Base-by-base conservation (phyloP, 2,888 invertebrate species). In the Thymelicus lineola region DNA sequence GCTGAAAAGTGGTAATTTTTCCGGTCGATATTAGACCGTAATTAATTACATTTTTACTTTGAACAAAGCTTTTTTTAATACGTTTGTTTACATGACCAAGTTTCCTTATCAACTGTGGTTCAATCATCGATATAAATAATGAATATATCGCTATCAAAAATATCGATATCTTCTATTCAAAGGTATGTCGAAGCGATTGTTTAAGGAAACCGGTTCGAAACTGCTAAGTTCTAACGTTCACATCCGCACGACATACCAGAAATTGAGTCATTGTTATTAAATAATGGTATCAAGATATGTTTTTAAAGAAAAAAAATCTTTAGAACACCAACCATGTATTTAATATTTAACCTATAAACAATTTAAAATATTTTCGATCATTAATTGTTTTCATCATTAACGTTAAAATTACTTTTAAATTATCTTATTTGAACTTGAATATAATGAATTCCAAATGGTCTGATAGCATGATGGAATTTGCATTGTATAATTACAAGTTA, bases 151-250 rank as follows among this genome's bases (percentile, higher is more conserved):
- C 7, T 50, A 17, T 50, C 48, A 4, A 50, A 6, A 17, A 15
- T 7, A 15, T 50, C 48, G 55, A 61, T 55, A 20, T 35, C 35
- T 66, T 61, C 35, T 45, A 53, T 17, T 50, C 20, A 1, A 57
- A 62, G 67, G 61, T 68, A 68, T 62, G 68, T 57, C 62, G 35
- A 38, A 61, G n/a, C 12, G 59, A 62, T 68, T 68, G 68, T 68
- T 55, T 61, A n/a, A 17, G 38, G n/a, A 57, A 68, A 61, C 68
- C 46, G 55, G 61, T 62, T 57, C 28, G 7, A 46, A n/a, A n/a
- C n/a, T n/a, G 4, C 7, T 57, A 36, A 61, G 15, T 35, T 5
- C 35, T 9, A 62, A 53, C 61, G 46, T 62, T 62, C 45, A 68
- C 28, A 62, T 57, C 62, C 55, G 62, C 12, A 35, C 55, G 55